These are phyloP conservation scores for Salarias fasciatus DNA, from an alignment of 2,797 vertebrate genomes.

Conservation along the genomic window DNA sequence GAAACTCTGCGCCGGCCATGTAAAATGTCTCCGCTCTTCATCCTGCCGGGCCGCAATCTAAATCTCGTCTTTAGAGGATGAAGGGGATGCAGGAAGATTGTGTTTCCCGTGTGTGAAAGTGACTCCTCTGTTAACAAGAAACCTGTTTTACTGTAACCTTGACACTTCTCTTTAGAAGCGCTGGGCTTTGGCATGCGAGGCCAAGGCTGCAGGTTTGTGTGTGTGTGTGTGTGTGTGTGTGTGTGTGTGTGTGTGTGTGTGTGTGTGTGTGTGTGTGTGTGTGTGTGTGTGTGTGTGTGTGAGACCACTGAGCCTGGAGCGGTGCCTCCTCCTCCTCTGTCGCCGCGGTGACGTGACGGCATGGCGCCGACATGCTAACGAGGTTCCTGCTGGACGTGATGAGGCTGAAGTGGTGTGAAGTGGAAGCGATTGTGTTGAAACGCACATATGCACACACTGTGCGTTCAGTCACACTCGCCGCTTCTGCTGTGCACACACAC, in stretches of 20 bases:
- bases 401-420: slow-evolving; percentile 60
- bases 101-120: slow-evolving; percentile 28
- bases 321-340: slow-evolving; percentile 35
- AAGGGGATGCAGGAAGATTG: neutral
- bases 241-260: slow-evolving; percentile 25
- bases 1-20: slow-evolving; percentile 4
- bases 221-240: slow-evolving; percentile 21
- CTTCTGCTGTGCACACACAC: slow-evolving; percentile 3
- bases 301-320: slow-evolving; percentile 40
- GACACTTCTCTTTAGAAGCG: slow-evolving; percentile 23
- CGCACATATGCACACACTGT: slow-evolving; percentile 1
- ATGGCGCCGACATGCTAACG: slow-evolving; percentile 49
- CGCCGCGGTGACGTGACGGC: slow-evolving; percentile 32
- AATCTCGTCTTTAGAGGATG: slow-evolving; percentile 9
- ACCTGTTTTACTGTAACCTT: slow-evolving; percentile 32
- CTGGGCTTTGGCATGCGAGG: slow-evolving; percentile 24
- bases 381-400: slow-evolving; percentile 59
- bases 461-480: slow-evolving; percentile 11
- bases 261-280: slow-evolving; percentile 11
- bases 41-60: neutral
- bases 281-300: slow-evolving; percentile 9
- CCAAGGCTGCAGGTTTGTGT: slow-evolving; percentile 27
- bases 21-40: slow-evolving; percentile 2
- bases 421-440: slow-evolving; percentile 36
- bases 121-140: slow-evolving; percentile 46